phyloP scores from a whole-genome alignment of 2,113 vertebrate species.

The Pampusana beccarii region DNA sequence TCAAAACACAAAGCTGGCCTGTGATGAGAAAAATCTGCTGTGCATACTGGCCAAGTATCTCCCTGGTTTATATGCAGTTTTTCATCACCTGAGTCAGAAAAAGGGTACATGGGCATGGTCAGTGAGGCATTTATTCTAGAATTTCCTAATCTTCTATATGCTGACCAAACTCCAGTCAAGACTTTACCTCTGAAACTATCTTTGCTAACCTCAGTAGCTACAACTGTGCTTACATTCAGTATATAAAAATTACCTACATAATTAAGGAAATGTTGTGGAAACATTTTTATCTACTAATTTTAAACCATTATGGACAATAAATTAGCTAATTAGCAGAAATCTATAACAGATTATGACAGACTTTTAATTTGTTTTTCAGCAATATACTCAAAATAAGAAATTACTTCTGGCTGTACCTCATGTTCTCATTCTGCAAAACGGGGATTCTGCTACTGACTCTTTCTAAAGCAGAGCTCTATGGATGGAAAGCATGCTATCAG shows the following conservation, averaged over 20 bases:
- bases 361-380: slow-evolving; percentile 9
- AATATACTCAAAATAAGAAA: slow-evolving; percentile 6
- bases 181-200: neutral
- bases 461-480: neutral
- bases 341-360: neutral
- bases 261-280: neutral
- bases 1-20: neutral
- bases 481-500: neutral
- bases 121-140: slow-evolving; percentile 9
- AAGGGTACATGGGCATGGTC: neutral
- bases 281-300: neutral
- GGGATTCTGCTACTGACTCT: neutral
- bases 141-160: neutral
- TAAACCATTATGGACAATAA: neutral
- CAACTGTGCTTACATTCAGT: neutral
- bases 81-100: neutral
- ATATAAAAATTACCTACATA: neutral
- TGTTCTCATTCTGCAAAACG: neutral
- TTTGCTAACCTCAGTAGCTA: neutral
- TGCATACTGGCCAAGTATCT: neutral
- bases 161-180: neutral
- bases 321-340: neutral
- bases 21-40: neutral
- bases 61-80: neutral
- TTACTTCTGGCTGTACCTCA: neutral